A percentile compares a stretch with the other conserved stretches of the same genome.
These are phyloP conservation scores for Daubentonia madagascariensis DNA, from an alignment of 2,113 vertebrate species.

Conservation along the genomic window DNA sequence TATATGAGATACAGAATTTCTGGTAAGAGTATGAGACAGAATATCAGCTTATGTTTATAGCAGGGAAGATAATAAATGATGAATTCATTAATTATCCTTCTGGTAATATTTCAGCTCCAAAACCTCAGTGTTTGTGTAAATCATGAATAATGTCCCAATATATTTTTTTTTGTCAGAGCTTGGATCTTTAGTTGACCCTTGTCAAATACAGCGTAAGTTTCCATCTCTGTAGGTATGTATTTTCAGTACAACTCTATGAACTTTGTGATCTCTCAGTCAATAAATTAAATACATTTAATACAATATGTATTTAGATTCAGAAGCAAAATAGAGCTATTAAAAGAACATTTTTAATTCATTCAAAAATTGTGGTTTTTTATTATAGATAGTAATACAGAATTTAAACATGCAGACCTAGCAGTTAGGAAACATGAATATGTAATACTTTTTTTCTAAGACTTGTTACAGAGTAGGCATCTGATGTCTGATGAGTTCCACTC, in stretches of 20 bases:
- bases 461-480: neutral
- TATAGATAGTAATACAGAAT: conserved; percentile 9
- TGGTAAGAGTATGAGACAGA: neutral
- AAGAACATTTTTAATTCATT: conserved; percentile 24
- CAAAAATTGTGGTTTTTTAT: neutral
- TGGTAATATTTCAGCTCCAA: neutral
- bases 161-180: conserved; percentile 5
- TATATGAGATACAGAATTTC: neutral
- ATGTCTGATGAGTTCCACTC: neutral
- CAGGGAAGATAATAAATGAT: neutral
- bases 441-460: neutral
- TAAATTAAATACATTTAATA: too few relatives aligned
- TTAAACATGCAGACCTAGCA: neutral
- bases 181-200: neutral
- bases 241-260: neutral
- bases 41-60: neutral
- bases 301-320: conserved; percentile 21
- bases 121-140: conserved; percentile 6
- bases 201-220: neutral
- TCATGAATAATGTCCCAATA: neutral
- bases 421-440: neutral
- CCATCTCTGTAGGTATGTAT: neutral
- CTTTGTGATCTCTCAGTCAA: neutral
- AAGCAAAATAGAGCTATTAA: conserved; percentile 2
- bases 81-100: conserved; percentile 25